phyloP scores from a whole-genome alignment of 53 echinoderm and acorn worm genomes.

The Glandiceps talaboti region DNA sequence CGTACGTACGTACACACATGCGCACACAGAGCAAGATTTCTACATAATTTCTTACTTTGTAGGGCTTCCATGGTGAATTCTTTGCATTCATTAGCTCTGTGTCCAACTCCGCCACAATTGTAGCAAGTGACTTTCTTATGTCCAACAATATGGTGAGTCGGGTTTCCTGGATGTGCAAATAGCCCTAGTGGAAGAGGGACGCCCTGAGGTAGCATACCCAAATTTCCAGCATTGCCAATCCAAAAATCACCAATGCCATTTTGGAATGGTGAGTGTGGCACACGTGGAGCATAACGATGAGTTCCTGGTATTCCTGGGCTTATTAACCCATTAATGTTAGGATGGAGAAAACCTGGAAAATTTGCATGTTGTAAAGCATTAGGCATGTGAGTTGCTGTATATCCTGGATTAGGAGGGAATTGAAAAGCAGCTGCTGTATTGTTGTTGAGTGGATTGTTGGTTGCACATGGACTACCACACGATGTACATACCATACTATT shows the following conservation, averaged over 20 bases:
- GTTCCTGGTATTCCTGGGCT: neutral
- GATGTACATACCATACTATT: neutral
- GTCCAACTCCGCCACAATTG: slow-evolving; percentile 79
- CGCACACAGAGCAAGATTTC: too few species aligned
- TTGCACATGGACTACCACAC: neutral
- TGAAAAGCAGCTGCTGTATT: too few species aligned
- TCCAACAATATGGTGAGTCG: neutral
- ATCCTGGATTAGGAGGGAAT: neutral
- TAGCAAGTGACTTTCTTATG: slow-evolving; percentile 29
- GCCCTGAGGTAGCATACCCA: neutral
- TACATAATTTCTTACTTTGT: neutral
- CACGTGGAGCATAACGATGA: neutral
- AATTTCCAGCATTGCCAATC: neutral
- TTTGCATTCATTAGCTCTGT: slow-evolving; percentile 53
- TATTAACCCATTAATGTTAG: neutral
- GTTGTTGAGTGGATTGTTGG: too few species aligned
- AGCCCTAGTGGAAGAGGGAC: neutral
- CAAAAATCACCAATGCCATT: neutral
- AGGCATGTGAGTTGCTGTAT: neutral
- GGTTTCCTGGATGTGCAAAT: neutral
- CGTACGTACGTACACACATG: too few species aligned
- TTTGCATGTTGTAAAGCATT: neutral
- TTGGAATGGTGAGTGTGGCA: neutral
- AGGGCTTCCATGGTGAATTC: slow-evolving; percentile 54
- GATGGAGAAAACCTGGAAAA: neutral